A percentile compares a stretch with the other conserved stretches of the same genome.
phyloP scores from a whole-genome alignment of 1,140 invertebrate species.

The Drosophila athabasca region DNA sequence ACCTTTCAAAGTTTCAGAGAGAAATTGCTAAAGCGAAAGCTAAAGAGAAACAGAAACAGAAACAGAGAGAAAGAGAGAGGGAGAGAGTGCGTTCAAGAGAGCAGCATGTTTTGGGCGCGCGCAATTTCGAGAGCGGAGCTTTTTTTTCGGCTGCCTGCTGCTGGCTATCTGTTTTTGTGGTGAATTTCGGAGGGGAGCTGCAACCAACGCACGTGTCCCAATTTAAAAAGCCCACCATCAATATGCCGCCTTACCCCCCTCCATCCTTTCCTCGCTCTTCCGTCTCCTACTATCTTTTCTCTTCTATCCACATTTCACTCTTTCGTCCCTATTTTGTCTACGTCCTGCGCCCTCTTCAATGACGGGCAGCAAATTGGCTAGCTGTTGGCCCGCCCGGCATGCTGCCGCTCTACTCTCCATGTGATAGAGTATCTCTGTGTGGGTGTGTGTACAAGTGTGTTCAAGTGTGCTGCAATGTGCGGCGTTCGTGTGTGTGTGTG shows the following conservation, averaged over 20 bases:
- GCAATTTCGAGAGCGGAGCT: conserved; percentile 42
- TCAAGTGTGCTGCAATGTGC: conserved; percentile 30
- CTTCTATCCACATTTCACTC: not conserved
- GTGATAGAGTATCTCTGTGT: conserved; percentile 17
- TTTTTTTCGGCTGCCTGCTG: conserved; percentile 44
- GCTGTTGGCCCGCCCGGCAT: conserved; percentile 43
- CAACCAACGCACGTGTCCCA: conserved; percentile 68
- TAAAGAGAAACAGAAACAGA: not conserved
- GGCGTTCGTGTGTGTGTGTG: not conserved
- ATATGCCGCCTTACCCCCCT: not conserved
- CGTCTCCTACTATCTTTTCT: not conserved
- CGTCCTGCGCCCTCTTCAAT: conserved; percentile 20
- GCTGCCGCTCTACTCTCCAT: conserved; percentile 35
- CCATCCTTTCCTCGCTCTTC: too few relatives aligned
- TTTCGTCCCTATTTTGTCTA: not conserved
- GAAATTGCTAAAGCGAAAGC: not conserved
- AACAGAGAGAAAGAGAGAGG: not conserved
- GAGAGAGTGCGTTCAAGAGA: conserved; percentile 21
- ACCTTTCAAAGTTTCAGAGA: not conserved
- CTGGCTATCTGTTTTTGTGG: conserved; percentile 74
- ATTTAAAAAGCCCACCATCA: conserved; percentile 45
- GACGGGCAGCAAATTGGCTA: conserved; percentile 49
- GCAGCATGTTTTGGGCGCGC: conserved; percentile 21
- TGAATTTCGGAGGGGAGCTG: conserved; percentile 50
- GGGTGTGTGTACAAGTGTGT: conserved; percentile 1